A percentile compares a stretch with the other conserved stretches of the same genome.
Conservation (phyloP, 2,113 vertebrate genomes). For the Periophthalmodon schlosseri region DNA sequence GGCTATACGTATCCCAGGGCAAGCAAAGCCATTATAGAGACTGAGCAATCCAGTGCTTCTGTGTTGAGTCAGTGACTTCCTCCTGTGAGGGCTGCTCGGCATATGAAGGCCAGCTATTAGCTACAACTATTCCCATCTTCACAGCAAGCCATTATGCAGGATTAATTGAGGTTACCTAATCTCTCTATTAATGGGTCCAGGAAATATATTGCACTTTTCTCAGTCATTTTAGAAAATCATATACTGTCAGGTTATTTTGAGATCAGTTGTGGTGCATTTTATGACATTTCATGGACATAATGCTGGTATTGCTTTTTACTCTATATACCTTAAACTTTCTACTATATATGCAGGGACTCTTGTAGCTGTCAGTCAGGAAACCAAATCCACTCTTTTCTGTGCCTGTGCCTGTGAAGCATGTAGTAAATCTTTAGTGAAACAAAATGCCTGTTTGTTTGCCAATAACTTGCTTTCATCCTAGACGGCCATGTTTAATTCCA, state of each 20-base stretch:
- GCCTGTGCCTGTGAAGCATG: slow-evolving; percentile 26
- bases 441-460: slow-evolving; percentile 49
- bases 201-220: slow-evolving; percentile 12
- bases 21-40: slow-evolving; percentile 48
- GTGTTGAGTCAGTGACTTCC: slow-evolving; percentile 18
- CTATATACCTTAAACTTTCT: background rate
- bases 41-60: slow-evolving; percentile 15
- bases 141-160: slow-evolving; percentile 28
- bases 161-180: slow-evolving; percentile 52
- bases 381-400: slow-evolving; percentile 26
- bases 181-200: slow-evolving; percentile 28
- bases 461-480: slow-evolving; percentile 40
- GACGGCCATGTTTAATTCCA: slow-evolving; percentile 56
- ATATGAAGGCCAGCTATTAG: slow-evolving; percentile 18
- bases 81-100: slow-evolving; percentile 14
- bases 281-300: slow-evolving; percentile 5
- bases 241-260: slow-evolving; percentile 11
- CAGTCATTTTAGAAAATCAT: slow-evolving; percentile 11
- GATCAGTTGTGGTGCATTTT: background rate
- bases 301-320: slow-evolving; percentile 14
- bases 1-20: slow-evolving; percentile 12
- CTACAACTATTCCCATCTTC: slow-evolving; percentile 27
- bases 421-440: slow-evolving; percentile 32
- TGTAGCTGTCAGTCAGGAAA: slow-evolving; percentile 18
- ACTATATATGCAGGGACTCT: background rate